Percentiles rank a stretch among this genome's conserved stretches.
Conservation (phyloP, 2,888 invertebrate species). For the Leptinotarsa tumamoca region DNA sequence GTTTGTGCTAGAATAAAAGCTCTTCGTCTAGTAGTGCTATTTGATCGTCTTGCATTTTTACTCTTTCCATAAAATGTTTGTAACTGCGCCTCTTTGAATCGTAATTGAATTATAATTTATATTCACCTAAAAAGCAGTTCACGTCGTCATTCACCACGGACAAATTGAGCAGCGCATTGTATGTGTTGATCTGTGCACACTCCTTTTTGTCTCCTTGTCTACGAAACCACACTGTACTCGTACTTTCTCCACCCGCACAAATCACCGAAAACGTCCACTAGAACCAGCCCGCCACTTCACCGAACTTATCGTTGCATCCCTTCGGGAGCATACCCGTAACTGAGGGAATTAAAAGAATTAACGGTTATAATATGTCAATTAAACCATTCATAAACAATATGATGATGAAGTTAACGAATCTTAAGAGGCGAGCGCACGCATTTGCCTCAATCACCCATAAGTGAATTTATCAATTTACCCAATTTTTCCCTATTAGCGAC, state of each 20-base stretch:
- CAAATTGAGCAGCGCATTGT: not conserved
- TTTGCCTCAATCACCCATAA: conserved; percentile 62
- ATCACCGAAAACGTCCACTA: not conserved
- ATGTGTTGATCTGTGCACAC: not conserved
- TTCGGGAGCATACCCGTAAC: conserved; percentile 49
- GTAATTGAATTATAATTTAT: no score
- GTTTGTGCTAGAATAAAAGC: conserved; percentile 63
- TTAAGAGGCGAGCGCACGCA: conserved; percentile 57
- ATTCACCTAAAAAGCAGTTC: no score
- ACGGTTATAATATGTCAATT: conserved; percentile 58
- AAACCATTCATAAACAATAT: conserved; percentile 58
- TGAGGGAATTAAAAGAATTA: conserved; percentile 56
- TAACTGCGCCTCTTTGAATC: conserved; percentile 61
- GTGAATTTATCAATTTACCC: conserved; percentile 69
- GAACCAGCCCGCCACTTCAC: conserved; percentile 23
- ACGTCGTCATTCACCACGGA: no score
- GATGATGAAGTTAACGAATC: conserved; percentile 55
- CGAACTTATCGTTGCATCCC: conserved; percentile 48
- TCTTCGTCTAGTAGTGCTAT: conserved; percentile 68
- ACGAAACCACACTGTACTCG: not conserved
- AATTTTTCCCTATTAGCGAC: conserved; percentile 69
- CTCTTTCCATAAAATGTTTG: conserved; percentile 57
- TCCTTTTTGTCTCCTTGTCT: not conserved
- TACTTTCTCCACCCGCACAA: not conserved
- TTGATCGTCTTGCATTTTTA: conserved; percentile 65